Base-by-base conservation (phyloP, 2,888 invertebrate species). In the Anarsia innoxiella region DNA sequence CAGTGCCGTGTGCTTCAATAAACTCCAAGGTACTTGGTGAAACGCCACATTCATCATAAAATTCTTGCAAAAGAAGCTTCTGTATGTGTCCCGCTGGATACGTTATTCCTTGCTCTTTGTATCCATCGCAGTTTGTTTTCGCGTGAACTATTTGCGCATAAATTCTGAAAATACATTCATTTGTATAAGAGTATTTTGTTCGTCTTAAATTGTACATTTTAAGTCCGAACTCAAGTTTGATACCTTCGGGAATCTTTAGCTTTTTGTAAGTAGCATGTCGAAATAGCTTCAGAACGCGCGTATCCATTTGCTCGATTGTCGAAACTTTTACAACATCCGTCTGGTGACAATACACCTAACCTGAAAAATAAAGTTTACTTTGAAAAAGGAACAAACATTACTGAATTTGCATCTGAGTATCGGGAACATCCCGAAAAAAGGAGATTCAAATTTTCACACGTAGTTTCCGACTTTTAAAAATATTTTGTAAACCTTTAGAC, bases 1-100 rank as follows among this genome's bases (percentile, higher is more conserved):
- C 93, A 38, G 93, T 93, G 46, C 93, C 92, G 51, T 96, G 97
- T 36, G 96, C 94, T 68, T 97, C 97, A 2, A 97, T 87, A 62
- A 90, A 97, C 47, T 90, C 89, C 36, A 97, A 82, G 1, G 79
- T 73, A 2, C 76, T 72, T 0, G 95, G 95, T 38, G 90, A 87
- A 10, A 96, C 73, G 25, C 88, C 86, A 45, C 92, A 90, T 60
- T 91, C 90, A 27, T 87, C 76, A 54, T 91, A 91, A 56, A 91
- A 89, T 54, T 91, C 89, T 0, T 76, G 68, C 0, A 91, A 68
- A 0, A 91, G 68, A 40, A 86, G 66, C 42, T 87, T 87, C 64
- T 91, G 91, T 31, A 88, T 84, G 44, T 86, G 80, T 0, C 90
- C 89, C 0, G 90, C 89, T 0, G 90, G 90, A 55, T 88, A 90